A percentile compares a stretch with the other conserved stretches of the same genome.
phyloP scores from a whole-genome alignment of 2,797 vertebrate species.

The Luscinia luscinia region DNA sequence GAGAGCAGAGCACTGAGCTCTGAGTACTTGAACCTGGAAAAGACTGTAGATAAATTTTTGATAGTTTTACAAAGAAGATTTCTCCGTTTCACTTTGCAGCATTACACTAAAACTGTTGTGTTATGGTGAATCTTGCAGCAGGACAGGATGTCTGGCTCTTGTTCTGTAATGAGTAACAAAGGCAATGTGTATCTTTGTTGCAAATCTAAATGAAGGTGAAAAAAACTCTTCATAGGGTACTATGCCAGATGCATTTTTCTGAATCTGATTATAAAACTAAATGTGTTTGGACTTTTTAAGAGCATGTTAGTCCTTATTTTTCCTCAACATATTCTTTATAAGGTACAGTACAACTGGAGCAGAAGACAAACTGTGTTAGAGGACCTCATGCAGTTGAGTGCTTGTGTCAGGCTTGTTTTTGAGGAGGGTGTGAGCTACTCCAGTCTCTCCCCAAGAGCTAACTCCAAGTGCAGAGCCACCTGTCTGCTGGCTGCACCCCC shows the following conservation, averaged over 20 bases:
- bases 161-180: not conserved
- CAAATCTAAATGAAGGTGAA: not conserved
- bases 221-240: not conserved
- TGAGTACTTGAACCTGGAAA: not conserved
- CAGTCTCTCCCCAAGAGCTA: not conserved
- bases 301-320: not conserved
- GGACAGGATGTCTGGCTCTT: not conserved
- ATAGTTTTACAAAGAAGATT: not conserved
- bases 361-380: not conserved
- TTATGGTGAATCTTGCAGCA: not conserved
- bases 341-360: not conserved
- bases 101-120: not conserved
- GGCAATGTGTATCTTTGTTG: not conserved
- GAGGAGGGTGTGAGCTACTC: fast-evolving
- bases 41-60: not conserved
- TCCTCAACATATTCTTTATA: not conserved
- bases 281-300: not conserved
- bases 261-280: not conserved
- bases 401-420: not conserved
- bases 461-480: not conserved
- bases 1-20: not conserved
- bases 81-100: not conserved
- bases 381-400: not conserved
- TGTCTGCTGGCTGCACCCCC: not conserved
- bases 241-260: not conserved